Evolutionary conservation across 2,888 invertebrate species (phyloP), one percentile per base, ranked within the genome.

Genomic region (Lacanobia oleracea): DNA sequence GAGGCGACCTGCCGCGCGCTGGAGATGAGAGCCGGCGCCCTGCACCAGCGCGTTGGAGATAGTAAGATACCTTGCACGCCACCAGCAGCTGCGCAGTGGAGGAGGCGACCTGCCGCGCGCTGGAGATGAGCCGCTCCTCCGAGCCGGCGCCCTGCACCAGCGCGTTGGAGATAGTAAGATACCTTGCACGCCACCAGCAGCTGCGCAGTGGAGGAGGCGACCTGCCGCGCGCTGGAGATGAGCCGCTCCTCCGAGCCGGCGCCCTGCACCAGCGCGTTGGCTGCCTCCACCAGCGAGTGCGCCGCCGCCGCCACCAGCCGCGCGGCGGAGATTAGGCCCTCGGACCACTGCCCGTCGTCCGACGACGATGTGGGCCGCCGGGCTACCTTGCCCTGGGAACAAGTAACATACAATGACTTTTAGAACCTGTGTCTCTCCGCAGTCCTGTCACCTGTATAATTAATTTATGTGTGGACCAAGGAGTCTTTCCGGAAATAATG

Each of bases 331-430:
- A 99, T 98, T 69, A 99, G 97, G 0, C 99, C 99, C 93, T 99
- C 99, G 0, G 99, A 99, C 99, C 99, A 99, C 91, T 99, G 99
- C 0, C 99, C 99, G 94, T 99, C 99, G 92, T 99, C 99, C 0
- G 99, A 98, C 18, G 98, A 98, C 8, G 97, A 98, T 0, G 98
- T 94, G 0, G 98, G 98, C 0, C 98, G 97, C 0, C 98, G 96
- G 0, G 98, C 97, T 43, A 98, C 98, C 93, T 98, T 98, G 83
- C 99, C 99, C 92, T 97, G 86, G 0, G 0, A 56, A 50, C 27
- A 27, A 7, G 21, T n/a, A n/a, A n/a, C 9, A 9, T 27, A 43
- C 1, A 63, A n/a, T 51, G 23, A 45, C 16, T 21, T 61, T 27
- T 37, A 50, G 1, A 57, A 33, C 10, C 2, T 43, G 43, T 5